These are phyloP conservation scores for Andrena hattorfiana DNA, from an alignment of 2,888 invertebrate genomes.

Conservation along the genomic window DNA sequence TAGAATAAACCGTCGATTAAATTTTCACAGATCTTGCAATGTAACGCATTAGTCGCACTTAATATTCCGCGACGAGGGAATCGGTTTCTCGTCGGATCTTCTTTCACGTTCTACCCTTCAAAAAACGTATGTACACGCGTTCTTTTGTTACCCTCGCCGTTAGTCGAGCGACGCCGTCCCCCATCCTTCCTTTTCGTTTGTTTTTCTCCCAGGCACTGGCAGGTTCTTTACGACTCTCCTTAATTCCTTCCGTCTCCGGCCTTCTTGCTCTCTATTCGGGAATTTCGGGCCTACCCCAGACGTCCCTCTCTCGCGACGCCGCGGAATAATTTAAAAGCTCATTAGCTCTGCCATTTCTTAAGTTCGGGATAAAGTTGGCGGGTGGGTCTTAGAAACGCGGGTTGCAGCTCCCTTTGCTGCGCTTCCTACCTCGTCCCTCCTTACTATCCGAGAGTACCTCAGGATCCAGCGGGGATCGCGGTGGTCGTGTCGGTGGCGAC, in stretches of 20 bases:
- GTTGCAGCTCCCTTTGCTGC: conserved; percentile 43
- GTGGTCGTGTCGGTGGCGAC: conserved; percentile 73
- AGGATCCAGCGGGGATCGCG: conserved; percentile 64
- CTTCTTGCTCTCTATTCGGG: conserved; percentile 31
- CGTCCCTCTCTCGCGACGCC: conserved; percentile 52
- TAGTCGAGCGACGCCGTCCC: conserved; percentile 16
- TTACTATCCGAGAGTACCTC: conserved; percentile 51
- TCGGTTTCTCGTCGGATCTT: neutral
- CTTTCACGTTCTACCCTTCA: neutral
- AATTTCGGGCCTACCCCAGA: conserved; percentile 63
- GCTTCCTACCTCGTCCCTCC: conserved; percentile 56
- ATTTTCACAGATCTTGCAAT: no score
- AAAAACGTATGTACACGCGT: conserved; percentile 37
- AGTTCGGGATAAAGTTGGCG: conserved; percentile 79
- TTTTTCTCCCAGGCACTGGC: conserved; percentile 28
- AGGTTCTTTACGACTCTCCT: conserved; percentile 41
- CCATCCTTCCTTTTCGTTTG: conserved; percentile 22
- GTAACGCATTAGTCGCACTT: no score
- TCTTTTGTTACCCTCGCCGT: conserved; percentile 44
- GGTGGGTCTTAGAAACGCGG: conserved; percentile 58
- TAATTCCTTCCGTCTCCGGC: conserved; percentile 18
- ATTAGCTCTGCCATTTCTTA: conserved; percentile 82
- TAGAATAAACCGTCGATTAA: no score
- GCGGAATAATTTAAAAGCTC: conserved; percentile 83
- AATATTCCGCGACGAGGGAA: neutral